Conservation (phyloP, 2,888 invertebrate species). For the Parnassius orleans region DNA sequence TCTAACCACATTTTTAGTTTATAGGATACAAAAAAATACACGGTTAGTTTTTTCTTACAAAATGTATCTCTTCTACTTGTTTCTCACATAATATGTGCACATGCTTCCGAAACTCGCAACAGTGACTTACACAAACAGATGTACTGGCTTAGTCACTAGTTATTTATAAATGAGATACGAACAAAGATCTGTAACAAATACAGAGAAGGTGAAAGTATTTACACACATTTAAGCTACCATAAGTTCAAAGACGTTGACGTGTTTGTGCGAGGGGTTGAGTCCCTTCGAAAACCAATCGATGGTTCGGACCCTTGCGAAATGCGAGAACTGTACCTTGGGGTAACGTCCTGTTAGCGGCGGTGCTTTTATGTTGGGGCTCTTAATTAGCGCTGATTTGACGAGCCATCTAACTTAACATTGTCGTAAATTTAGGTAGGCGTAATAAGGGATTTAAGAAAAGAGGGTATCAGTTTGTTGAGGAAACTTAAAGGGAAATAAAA, state of each 20-base stretch:
- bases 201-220: constrained; percentile 7
- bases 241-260: constrained; percentile 16
- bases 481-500: too few relatives aligned
- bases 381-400: constrained; percentile 36
- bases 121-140: background rate
- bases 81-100: too few relatives aligned
- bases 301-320: constrained; percentile 17
- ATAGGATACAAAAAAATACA: too few relatives aligned
- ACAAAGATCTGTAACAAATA: background rate
- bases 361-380: constrained; percentile 26
- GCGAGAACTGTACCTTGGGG: constrained; percentile 11
- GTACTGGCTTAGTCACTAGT: background rate
- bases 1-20: too few relatives aligned
- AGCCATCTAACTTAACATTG: constrained; percentile 21
- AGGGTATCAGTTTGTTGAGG: background rate
- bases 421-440: constrained; percentile 12
- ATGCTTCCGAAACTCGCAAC: too few relatives aligned
- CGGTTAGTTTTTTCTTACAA: too few relatives aligned
- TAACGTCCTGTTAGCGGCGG: constrained; percentile 7
- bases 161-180: constrained; percentile 2
- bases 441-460: background rate
- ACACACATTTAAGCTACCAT: constrained; percentile 11
- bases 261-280: constrained; percentile 9
- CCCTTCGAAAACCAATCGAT: constrained; percentile 14
- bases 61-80: too few relatives aligned